phyloP scores from a whole-genome alignment of 53 echinoderm and acorn worm genomes.

The Apostichopus leukothele region DNA sequence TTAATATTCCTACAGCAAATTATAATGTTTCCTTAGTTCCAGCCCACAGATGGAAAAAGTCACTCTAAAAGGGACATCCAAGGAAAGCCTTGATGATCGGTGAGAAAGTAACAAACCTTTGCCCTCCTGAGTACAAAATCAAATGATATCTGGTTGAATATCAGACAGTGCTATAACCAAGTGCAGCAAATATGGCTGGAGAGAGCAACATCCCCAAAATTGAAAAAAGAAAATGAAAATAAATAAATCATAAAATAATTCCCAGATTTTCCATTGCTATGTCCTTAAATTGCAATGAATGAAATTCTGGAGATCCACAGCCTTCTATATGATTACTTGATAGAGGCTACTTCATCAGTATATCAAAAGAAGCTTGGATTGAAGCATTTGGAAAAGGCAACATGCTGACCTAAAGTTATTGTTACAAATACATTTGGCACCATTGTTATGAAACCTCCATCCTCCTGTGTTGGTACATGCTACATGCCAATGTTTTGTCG shows the following conservation, averaged over 20 bases:
- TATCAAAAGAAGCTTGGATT: background rate
- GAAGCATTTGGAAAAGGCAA: background rate
- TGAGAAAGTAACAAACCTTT: conserved; percentile 55
- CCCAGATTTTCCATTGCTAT: too few species aligned
- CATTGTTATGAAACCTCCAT: too few species aligned
- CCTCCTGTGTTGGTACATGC: too few species aligned
- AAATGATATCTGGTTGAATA: background rate
- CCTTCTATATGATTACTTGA: too few species aligned
- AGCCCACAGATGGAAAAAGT: conserved; percentile 54
- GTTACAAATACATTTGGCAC: too few species aligned
- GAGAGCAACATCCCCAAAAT: background rate
- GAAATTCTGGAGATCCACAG: too few species aligned
- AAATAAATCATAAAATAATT: too few species aligned
- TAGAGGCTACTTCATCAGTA: background rate
- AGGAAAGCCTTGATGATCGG: conserved; percentile 96
- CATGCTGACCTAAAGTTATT: too few species aligned
- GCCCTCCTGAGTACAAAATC: conserved; percentile 14
- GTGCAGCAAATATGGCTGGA: background rate
- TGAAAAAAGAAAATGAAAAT: background rate
- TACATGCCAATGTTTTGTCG: too few species aligned
- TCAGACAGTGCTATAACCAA: background rate
- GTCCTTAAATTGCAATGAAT: too few species aligned
- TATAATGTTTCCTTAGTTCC: background rate
- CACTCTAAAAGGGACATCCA: conserved; percentile 96
- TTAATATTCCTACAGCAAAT: background rate